Base-by-base conservation (phyloP, 2,113 vertebrate species). In the Channa maculata region DNA sequence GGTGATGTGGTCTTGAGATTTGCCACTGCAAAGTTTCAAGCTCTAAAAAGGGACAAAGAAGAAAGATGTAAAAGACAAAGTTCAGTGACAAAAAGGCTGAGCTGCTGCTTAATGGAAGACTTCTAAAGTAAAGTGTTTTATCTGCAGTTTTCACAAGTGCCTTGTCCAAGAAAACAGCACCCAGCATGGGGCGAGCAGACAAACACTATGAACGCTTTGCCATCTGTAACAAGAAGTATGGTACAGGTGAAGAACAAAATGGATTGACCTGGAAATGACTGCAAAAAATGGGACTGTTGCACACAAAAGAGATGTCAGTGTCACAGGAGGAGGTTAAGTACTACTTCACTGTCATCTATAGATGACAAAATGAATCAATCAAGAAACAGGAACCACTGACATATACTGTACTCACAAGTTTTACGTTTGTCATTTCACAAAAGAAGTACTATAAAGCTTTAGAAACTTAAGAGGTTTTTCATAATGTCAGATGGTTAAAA, bases 321-420 rank as follows among this genome's bases (percentile, higher is more conserved):
- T 43, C 44, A 82, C n/a, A 4, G 60, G 9, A 67, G 65, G 72
- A 45, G 68, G 58, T 55, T 51, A 38, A 84, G 71, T 2, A 64
- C 55, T 68, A 71, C 76, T 77, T 53, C 65, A 73, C 13, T 58
- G 60, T 76, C 60, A 70, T 58, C 68, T 38, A 65, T 38, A 59
- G 57, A 78, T 71, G 70, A 77, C 71, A 79, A 76, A 82, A 82
- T 73, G 52, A 72, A 36, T 62, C 54, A 67, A n/a, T 33, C 7
- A 10, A 9, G 13, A 75, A 38, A 14, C 15, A 39, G 36, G 43
- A 14, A 61, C 44, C 9, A 38, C 39, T 13, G 55, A 54, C n/a
- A 55, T 45, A 24, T 33, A 52, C 15, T 52, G 15, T 33, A 52
- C 15, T 33, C 24, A 24, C n/a, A 51, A 4, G 50, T 33, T 33